phyloP scores from a whole-genome alignment of 2,113 vertebrate genomes.

The Toxostoma redivivum region DNA sequence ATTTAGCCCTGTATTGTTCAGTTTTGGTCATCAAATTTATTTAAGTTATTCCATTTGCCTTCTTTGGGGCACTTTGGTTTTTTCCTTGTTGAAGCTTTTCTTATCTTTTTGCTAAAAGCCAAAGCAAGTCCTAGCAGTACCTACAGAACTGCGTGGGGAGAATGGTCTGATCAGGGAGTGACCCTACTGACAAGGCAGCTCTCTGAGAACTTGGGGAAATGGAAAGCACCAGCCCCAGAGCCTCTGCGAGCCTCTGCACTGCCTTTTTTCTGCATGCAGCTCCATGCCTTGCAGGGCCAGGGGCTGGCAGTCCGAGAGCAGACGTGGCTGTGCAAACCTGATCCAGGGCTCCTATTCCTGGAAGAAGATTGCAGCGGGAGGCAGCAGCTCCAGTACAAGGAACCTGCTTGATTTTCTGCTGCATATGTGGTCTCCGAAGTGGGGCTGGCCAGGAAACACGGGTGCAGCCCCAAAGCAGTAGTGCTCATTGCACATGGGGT shows the following conservation, averaged over 20 bases:
- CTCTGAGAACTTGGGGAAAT: background rate
- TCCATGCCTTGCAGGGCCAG: background rate
- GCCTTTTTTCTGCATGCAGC: fast-evolving
- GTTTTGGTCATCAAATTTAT: background rate
- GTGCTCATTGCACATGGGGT: fast-evolving
- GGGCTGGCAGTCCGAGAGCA: fast-evolving
- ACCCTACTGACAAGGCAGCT: background rate
- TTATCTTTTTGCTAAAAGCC: background rate
- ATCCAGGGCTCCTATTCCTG: background rate
- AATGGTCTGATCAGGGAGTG: background rate
- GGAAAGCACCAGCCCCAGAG: background rate
- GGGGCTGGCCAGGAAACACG: background rate
- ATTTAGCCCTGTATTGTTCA: background rate
- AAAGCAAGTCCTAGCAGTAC: background rate
- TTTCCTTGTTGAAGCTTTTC: background rate
- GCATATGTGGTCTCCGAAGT: fast-evolving
- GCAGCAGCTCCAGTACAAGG: background rate
- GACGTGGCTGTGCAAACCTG: background rate
- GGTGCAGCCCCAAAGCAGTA: background rate
- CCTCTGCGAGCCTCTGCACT: fast-evolving
- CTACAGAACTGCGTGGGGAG: background rate
- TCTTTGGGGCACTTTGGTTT: background rate
- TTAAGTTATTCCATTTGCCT: background rate
- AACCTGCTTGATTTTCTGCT: background rate
- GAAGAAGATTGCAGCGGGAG: background rate